Evolutionary conservation across 2,888 invertebrate genomes (phyloP).

Genomic region (Hypena proboscidalis): DNA sequence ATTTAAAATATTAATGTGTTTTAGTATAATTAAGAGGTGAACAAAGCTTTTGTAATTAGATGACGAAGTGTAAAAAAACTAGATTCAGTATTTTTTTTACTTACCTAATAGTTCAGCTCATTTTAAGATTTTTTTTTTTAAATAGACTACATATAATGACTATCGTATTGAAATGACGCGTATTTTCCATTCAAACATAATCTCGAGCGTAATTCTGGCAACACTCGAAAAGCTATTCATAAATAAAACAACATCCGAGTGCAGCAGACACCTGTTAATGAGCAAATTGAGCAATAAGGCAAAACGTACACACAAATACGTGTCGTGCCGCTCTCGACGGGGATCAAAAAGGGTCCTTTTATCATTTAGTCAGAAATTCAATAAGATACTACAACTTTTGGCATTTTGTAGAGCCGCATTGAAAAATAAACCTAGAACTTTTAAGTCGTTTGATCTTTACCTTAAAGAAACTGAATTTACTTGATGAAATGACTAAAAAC

Average conservation of each 20-base stretch:
- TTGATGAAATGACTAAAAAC: too few relatives aligned
- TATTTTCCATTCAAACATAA: too few relatives aligned
- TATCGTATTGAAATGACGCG: too few relatives aligned
- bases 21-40: too few relatives aligned
- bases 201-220: neutral
- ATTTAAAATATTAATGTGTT: too few relatives aligned
- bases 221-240: constrained; percentile 4
- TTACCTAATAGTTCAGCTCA: too few relatives aligned
- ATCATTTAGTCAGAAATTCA: constrained; percentile 30
- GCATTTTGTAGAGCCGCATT: constrained; percentile 31
- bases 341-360: constrained; percentile 25
- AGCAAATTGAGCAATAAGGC: constrained; percentile 12
- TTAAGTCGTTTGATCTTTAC: constrained; percentile 2
- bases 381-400: constrained; percentile 34
- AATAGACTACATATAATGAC: too few relatives aligned
- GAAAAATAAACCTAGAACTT: constrained; percentile 17
- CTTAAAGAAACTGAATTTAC: too few relatives aligned
- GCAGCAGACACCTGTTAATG: constrained; percentile 9
- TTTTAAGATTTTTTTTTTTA: too few relatives aligned
- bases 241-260: constrained; percentile 2
- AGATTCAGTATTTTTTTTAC: too few relatives aligned
- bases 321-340: constrained; percentile 8
- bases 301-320: constrained; percentile 7
- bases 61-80: too few relatives aligned
- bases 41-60: too few relatives aligned